Base-by-base conservation (phyloP, 2,797 vertebrate species). In the Siniperca obscura region DNA sequence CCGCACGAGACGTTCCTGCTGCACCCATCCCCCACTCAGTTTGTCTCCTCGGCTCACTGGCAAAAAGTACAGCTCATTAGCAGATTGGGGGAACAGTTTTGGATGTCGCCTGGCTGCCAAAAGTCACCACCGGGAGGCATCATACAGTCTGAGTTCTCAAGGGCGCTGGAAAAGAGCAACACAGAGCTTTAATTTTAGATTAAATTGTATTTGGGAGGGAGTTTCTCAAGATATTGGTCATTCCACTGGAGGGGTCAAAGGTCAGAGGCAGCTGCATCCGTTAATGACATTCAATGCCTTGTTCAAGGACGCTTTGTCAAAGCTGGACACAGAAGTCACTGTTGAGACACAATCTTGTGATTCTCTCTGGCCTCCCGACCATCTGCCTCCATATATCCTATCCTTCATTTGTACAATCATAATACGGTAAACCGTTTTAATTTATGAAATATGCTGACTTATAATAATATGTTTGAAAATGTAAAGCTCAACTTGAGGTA, bases 61-160 rank as follows among this genome's bases (percentile, higher is more conserved):
- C 27, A 44, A 77, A 76, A 61, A 85, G 42, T 53, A 19, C 64
- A 75, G 70, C 82, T 85, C 81, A 74, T 86, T 84, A 66, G 70
- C 50, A 55, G 14, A 64, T 55, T 57, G 44, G 25, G 50, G 75
- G 70, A 77, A 48, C 19, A 59, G 57, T 81, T 86, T 16, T 55
- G 60, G 66, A 74, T 74, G 76, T 60, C 25, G 22, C 14, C 59
- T 68, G 64, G 66, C 69, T 76, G 82, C 62, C 36, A 78, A 38
- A 80, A 70, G n/a, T 80, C 77, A 27, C 82, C 77, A 82, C 82
- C 13, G 62, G 70, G 76, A 82, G 86, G 70, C 79, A 72, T 50
- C 22, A 10, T 30, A 34, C 64, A 61, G 57, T 56, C n/a, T 50
- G 64, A 70, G 72, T 36, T 71, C 60, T 22, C 17, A 17, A 50